Conservation (phyloP, 2,888 invertebrate genomes). For the Scelioninae gen. 1 region DNA sequence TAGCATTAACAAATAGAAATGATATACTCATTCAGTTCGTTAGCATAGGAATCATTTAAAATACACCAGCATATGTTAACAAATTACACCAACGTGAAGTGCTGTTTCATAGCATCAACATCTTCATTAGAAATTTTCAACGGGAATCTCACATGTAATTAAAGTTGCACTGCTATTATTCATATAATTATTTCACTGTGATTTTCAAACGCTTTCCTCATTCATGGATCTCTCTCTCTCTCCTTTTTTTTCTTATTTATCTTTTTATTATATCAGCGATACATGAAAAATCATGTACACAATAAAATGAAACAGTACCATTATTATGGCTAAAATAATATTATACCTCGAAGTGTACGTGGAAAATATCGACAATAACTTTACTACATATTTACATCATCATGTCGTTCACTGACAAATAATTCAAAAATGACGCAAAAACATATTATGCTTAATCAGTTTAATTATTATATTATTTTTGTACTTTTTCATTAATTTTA, state of each 20-base stretch:
- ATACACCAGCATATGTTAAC: slow-evolving; percentile 17
- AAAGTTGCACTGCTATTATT: slow-evolving; percentile 67
- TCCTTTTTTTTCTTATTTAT: slow-evolving; percentile 18
- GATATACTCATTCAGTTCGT: slow-evolving; percentile 44
- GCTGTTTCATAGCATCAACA: not conserved
- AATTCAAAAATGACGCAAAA: slow-evolving; percentile 54
- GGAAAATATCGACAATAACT: slow-evolving; percentile 69
- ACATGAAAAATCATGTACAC: slow-evolving; percentile 45
- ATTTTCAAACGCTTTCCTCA: slow-evolving; percentile 50
- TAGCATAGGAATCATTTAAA: slow-evolving; percentile 40
- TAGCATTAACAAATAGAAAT: slow-evolving; percentile 41
- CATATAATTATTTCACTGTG: slow-evolving; percentile 64
- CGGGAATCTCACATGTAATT: slow-evolving; percentile 59
- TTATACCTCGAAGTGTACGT: slow-evolving; percentile 60
- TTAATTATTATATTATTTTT: slow-evolving; percentile 54
- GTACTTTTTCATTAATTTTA: slow-evolving; percentile 60
- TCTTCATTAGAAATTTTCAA: slow-evolving; percentile 55
- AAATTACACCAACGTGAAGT: not conserved
- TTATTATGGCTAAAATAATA: slow-evolving; percentile 61
- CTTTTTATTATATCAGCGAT: slow-evolving; percentile 31
- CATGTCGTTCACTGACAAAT: slow-evolving; percentile 46
- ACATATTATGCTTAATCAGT: slow-evolving; percentile 43
- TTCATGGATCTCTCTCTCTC: slow-evolving; percentile 32
- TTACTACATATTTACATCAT: slow-evolving; percentile 68
- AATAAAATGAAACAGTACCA: slow-evolving; percentile 49